Conservation (phyloP, 1,140 invertebrate species). For the Agraylea sexmaculata region DNA sequence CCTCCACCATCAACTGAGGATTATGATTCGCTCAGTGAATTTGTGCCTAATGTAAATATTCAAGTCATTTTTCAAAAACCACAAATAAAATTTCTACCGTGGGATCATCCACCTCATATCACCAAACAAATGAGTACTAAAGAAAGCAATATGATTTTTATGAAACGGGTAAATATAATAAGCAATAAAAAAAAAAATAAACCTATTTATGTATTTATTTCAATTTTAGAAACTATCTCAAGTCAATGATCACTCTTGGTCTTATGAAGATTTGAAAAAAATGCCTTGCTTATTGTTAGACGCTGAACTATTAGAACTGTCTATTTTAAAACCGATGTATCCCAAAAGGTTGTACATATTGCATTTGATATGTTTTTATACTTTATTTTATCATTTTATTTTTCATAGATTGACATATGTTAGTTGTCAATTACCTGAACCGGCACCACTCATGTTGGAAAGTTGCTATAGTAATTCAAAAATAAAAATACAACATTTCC, state of each 20-base stretch:
- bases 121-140: not conserved
- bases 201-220: conserved; percentile 8
- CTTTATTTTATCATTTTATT: not conserved
- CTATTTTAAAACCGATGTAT: conserved; percentile 14
- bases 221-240: conserved; percentile 11
- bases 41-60: conserved; percentile 42
- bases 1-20: conserved; percentile 49
- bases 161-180: not conserved
- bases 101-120: conserved; percentile 35
- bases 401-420: conserved; percentile 19
- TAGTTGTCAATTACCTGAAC: conserved; percentile 15
- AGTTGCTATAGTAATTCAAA: conserved; percentile 12
- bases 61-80: conserved; percentile 43
- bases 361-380: not conserved
- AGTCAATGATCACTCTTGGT: not conserved
- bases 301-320: conserved; percentile 5
- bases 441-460: conserved; percentile 13
- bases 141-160: not conserved
- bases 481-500: conserved; percentile 9
- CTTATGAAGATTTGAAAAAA: conserved; percentile 12
- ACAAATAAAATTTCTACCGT: conserved; percentile 43
- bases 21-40: conserved; percentile 45
- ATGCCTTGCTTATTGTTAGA: conserved; percentile 15
- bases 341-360: conserved; percentile 13
- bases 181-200: no score